Percentiles rank a stretch among this genome's conserved stretches.
These are phyloP conservation scores for Dufourea novaeangliae DNA, from an alignment of 1,140 invertebrate species.

Conservation along the genomic window DNA sequence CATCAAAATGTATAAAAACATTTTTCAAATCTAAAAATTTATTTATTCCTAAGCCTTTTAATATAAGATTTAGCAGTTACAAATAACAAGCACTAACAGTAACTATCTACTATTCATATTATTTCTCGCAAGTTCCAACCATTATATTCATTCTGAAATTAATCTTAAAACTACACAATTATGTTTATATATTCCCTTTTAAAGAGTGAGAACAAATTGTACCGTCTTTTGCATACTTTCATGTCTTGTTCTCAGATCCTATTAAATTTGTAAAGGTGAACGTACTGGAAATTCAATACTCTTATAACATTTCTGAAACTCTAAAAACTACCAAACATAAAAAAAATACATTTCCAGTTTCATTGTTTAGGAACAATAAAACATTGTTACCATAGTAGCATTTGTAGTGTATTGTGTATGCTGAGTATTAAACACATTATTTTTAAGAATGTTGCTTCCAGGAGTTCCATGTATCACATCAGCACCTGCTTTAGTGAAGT, in stretches of 20 bases:
- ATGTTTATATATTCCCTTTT: not conserved
- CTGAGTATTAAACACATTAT: constrained; percentile 8
- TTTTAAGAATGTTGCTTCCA: constrained; percentile 57
- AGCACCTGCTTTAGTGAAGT: constrained; percentile 57
- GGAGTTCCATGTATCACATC: constrained; percentile 64
- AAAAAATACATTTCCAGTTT: not conserved
- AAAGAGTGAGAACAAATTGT: not conserved
- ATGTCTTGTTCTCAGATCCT: not conserved
- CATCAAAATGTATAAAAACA: not conserved
- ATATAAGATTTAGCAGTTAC: not conserved
- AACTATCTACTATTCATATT: constrained; percentile 27
- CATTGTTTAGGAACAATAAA: constrained; percentile 1
- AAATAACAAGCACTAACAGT: not conserved
- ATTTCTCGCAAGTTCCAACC: constrained; percentile 60
- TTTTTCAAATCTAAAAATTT: not conserved
- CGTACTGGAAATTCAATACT: not conserved
- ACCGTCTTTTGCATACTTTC: not conserved
- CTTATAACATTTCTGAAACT: constrained; percentile 1
- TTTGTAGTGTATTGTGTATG: not conserved
- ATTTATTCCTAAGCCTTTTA: not conserved
- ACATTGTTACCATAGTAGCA: constrained; percentile 7
- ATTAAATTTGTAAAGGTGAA: not conserved
- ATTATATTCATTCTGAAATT: not conserved
- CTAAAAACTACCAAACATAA: not conserved
- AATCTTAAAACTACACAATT: not conserved